Conservation (phyloP, 2,888 invertebrate genomes). For the Platycnemis pennipes region DNA sequence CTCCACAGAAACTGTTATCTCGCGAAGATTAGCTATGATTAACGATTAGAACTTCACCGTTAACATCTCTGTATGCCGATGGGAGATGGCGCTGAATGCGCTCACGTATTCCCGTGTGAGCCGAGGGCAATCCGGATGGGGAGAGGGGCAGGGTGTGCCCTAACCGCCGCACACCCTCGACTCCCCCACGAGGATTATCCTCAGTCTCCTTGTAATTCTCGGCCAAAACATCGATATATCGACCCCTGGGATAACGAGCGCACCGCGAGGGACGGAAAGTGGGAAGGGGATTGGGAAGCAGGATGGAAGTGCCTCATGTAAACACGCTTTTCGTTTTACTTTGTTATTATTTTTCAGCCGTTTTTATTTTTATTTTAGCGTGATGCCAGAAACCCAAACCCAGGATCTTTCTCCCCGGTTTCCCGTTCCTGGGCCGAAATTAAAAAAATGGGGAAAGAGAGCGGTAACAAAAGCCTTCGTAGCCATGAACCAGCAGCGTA, state of each 20-base stretch:
- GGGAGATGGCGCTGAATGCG: slow-evolving; percentile 41
- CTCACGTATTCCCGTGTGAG: slow-evolving; percentile 7
- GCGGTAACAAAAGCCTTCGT: not conserved
- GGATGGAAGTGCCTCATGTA: slow-evolving; percentile 5
- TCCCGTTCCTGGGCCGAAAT: slow-evolving; percentile 7
- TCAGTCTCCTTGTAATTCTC: slow-evolving; percentile 44
- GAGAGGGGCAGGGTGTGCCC: not conserved
- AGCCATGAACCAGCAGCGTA: not conserved
- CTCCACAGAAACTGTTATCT: slow-evolving; percentile 50
- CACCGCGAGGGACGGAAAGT: slow-evolving; percentile 12
- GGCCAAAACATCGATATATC: slow-evolving; percentile 46
- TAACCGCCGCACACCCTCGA: not conserved
- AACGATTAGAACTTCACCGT: slow-evolving; percentile 61
- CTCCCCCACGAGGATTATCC: not conserved
- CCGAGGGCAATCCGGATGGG: not conserved
- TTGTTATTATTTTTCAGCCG: slow-evolving; percentile 26
- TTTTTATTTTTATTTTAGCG: slow-evolving; percentile 24
- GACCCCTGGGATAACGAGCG: slow-evolving; percentile 22
- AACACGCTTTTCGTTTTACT: not conserved
- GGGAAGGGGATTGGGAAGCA: not conserved
- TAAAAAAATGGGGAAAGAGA: not conserved
- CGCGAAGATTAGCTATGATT: slow-evolving; percentile 64
- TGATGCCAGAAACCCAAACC: slow-evolving; percentile 16
- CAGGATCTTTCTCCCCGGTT: slow-evolving; percentile 37
- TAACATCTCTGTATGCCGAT: slow-evolving; percentile 46